These are phyloP conservation scores for Archips xylosteana DNA, from an alignment of 2,888 invertebrate species.

Conservation along the genomic window DNA sequence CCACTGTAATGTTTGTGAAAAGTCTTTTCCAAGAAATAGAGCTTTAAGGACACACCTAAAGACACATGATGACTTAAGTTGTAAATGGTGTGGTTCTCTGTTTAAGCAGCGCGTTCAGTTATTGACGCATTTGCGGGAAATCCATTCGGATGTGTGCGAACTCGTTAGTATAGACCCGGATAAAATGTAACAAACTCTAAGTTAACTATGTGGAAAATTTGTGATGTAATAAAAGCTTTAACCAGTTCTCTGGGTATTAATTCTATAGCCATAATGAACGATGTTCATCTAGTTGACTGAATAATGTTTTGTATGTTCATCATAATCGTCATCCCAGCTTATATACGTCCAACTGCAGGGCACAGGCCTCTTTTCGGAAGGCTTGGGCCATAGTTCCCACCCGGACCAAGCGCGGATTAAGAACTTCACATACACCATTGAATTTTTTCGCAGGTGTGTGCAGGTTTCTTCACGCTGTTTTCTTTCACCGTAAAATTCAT, in stretches of 20 bases:
- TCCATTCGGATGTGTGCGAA: constrained; percentile 58
- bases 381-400: no score
- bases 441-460: no score
- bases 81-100: constrained; percentile 63
- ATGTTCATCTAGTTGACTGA: not conserved
- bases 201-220: not conserved
- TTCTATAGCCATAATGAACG: not conserved
- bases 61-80: constrained; percentile 66
- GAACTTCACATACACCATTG: no score
- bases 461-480: no score
- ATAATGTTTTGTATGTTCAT: no score
- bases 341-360: no score
- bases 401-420: no score
- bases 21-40: constrained; percentile 67
- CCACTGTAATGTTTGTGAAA: constrained; percentile 69
- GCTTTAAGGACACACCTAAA: constrained; percentile 69
- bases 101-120: constrained; percentile 62
- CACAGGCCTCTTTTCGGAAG: no score
- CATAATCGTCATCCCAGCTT: no score
- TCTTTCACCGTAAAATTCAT: no score
- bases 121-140: constrained; percentile 58
- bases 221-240: constrained; percentile 36
- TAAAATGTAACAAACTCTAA: constrained; percentile 22
- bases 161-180: constrained; percentile 42
- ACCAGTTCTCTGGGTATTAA: not conserved